Evolutionary conservation across 2,888 invertebrate species (phyloP).

Genomic region (Parapristionchus giblindavisi): DNA sequence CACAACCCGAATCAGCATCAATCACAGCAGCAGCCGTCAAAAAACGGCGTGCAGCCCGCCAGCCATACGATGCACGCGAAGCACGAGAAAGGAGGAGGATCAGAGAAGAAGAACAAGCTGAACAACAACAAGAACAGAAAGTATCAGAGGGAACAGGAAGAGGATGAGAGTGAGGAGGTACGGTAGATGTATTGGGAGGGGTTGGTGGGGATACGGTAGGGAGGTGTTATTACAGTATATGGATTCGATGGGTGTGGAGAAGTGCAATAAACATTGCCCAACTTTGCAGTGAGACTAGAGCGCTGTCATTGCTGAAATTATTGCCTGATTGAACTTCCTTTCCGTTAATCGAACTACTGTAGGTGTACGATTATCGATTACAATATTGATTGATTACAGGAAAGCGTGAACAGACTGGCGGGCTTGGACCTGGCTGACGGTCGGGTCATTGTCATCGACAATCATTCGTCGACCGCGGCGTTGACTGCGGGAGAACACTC

Average conservation of each 20-base stretch:
- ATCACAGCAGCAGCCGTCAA: conserved; percentile 47
- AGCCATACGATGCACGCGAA: conserved; percentile 62
- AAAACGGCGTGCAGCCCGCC: conserved; percentile 67
- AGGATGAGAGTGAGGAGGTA: conserved; percentile 69
- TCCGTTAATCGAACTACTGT: neutral
- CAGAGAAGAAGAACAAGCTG: conserved; percentile 37
- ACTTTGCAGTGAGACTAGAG: neutral
- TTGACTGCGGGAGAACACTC: conserved; percentile 31
- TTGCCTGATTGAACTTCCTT: neutral
- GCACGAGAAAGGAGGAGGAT: conserved; percentile 53
- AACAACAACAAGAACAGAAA: conserved; percentile 25
- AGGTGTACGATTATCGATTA: neutral
- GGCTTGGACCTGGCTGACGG: conserved; percentile 74
- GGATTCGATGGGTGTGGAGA: neutral
- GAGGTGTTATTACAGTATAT: neutral
- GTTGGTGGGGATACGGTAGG: neutral
- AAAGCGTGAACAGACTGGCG: conserved; percentile 72
- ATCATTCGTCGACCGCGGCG: conserved; percentile 41
- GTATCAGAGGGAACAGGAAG: conserved; percentile 65
- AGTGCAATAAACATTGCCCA: neutral
- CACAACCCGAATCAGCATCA: neutral
- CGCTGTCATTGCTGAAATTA: neutral
- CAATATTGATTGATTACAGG: neutral
- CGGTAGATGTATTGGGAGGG: neutral
- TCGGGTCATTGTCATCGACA: conserved; percentile 54